Percentiles rank a stretch among this genome's conserved stretches.
Evolutionary conservation across 23 tunicate species (phyloP).

Genomic region (Halocynthia aurantium): DNA sequence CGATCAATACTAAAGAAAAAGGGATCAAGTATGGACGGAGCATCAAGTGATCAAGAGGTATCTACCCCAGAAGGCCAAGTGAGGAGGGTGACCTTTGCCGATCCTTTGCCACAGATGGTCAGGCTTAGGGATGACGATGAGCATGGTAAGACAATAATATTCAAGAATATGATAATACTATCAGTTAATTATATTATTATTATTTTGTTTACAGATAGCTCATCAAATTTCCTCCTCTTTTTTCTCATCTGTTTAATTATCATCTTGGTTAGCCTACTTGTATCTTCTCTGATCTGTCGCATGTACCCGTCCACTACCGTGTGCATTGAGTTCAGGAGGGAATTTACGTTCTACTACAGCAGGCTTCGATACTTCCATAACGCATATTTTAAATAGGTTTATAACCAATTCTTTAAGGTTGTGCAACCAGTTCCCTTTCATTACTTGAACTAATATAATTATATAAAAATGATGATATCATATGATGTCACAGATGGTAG

Average conservation of each 20-base stretch:
- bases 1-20: conserved; percentile 21
- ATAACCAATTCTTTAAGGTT: too few species aligned
- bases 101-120: conserved; percentile 26
- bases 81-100: conserved; percentile 19
- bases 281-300: conserved; percentile 13
- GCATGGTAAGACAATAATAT: neutral
- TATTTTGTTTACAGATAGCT: conserved; percentile 11
- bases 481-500: too few species aligned
- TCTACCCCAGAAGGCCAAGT: neutral
- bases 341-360: conserved; percentile 23
- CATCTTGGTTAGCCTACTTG: conserved; percentile 11
- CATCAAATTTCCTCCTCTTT: conserved; percentile 15
- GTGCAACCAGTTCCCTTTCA: too few species aligned
- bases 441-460: too few species aligned
- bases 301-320: conserved; percentile 13
- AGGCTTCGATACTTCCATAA: conserved; percentile 10
- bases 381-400: neutral
- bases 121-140: conserved; percentile 25
- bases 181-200: neutral
- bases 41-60: neutral
- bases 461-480: too few species aligned
- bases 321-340: conserved; percentile 15
- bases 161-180: neutral
- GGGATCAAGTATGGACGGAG: neutral
- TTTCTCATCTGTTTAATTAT: conserved; percentile 14